Percentiles rank a stretch among this genome's conserved stretches.
phyloP scores from a whole-genome alignment of 2,113 vertebrate genomes.

The Solea solea region DNA sequence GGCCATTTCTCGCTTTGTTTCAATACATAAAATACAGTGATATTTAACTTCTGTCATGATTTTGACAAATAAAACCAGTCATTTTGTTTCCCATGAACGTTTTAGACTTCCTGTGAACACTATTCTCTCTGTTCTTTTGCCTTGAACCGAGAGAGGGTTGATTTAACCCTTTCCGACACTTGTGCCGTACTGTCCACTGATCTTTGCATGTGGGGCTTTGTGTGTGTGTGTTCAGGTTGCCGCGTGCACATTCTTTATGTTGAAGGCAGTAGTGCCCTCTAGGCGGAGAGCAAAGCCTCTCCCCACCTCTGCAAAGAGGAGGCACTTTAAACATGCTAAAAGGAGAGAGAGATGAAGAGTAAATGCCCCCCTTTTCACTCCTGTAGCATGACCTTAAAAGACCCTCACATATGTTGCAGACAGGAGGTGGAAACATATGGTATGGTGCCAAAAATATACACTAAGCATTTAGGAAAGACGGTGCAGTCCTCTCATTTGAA shows the following conservation, averaged over 20 bases:
- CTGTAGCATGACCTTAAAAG: conserved; percentile 62
- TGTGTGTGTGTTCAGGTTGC: conserved; percentile 26
- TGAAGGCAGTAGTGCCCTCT: conserved; percentile 70
- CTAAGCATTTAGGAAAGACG: background rate
- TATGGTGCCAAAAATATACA: conserved; percentile 6
- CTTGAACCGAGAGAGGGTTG: background rate
- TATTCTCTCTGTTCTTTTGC: background rate
- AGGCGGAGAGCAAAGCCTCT: conserved; percentile 60
- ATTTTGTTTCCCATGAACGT: too few species aligned
- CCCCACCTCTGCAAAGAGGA: conserved; percentile 30
- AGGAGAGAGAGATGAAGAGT: conserved; percentile 12
- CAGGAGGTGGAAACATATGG: conserved; percentile 6
- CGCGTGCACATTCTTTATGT: conserved; percentile 50
- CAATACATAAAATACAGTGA: too few species aligned
- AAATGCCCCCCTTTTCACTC: conserved; percentile 17
- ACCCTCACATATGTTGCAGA: conserved; percentile 49
- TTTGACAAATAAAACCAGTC: too few species aligned
- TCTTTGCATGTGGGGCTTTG: conserved; percentile 2
- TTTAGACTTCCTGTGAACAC: too few species aligned
- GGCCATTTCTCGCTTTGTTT: too few species aligned
- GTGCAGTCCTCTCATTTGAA: background rate
- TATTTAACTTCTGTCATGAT: too few species aligned
- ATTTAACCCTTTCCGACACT: conserved; percentile 29
- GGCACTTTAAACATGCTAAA: conserved; percentile 42
- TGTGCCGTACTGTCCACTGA: conserved; percentile 31